phyloP scores from a whole-genome alignment of 2,888 invertebrate genomes.

The Protophormia terraenovae region DNA sequence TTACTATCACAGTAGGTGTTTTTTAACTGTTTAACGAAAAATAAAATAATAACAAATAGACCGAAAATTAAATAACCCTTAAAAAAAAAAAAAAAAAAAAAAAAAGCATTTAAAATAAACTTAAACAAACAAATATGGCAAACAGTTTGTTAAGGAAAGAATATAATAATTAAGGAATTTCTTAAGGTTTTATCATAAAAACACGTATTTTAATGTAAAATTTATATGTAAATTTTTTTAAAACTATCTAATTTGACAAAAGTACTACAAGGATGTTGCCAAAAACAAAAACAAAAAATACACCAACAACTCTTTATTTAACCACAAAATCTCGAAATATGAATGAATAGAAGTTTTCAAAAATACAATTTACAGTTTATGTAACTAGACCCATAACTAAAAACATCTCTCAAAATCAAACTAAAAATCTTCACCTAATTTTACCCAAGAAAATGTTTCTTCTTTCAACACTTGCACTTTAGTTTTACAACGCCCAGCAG shows the following conservation, averaged over 20 bases:
- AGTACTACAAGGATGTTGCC: background rate
- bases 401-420: background rate
- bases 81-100: too few relatives aligned
- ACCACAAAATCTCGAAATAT: background rate
- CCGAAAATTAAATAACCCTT: too few relatives aligned
- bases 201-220: too few relatives aligned
- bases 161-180: too few relatives aligned
- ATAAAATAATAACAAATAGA: background rate
- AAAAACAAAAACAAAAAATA: background rate
- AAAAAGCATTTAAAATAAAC: too few relatives aligned
- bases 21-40: background rate
- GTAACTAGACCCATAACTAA: background rate
- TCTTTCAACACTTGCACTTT: conserved; percentile 44
- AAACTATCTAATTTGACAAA: background rate
- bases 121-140: too few relatives aligned
- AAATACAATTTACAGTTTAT: background rate
- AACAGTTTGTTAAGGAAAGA: too few relatives aligned
- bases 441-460: conserved; percentile 32
- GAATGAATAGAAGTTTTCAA: background rate
- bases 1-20: background rate
- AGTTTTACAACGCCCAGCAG: conserved; percentile 43
- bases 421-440: conserved; percentile 36
- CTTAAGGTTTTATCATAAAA: too few relatives aligned
- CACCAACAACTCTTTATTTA: background rate
- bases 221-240: background rate